These are phyloP conservation scores for Rhodinocichla rosea DNA, from an alignment of 2,113 vertebrate genomes.

Conservation along the genomic window DNA sequence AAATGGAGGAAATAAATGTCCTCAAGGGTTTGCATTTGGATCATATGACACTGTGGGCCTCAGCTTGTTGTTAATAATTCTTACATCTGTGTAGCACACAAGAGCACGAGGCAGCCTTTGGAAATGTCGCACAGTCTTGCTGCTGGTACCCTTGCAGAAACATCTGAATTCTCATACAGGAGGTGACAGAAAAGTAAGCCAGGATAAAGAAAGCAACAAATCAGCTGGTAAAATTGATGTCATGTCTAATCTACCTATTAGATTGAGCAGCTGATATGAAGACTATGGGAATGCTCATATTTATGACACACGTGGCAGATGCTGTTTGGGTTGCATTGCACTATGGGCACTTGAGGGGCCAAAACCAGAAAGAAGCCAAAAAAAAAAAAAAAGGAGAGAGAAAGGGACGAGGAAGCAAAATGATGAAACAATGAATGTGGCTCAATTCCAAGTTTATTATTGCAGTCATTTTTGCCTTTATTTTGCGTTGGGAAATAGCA, in stretches of 20 bases:
- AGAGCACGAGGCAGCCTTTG: not conserved
- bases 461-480: not conserved
- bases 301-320: not conserved
- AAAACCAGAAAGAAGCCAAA: not conserved
- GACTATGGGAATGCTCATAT: not conserved
- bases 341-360: not conserved
- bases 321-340: not conserved
- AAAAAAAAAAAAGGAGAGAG: not conserved
- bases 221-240: not conserved
- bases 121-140: not conserved
- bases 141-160: not conserved
- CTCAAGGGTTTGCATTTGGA: conserved; percentile 10
- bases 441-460: not conserved
- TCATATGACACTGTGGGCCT: not conserved
- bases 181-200: not conserved
- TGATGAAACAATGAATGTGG: not conserved
- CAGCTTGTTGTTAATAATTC: not conserved
- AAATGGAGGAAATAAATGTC: conserved; percentile 18
- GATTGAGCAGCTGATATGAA: not conserved
- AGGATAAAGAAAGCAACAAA: not conserved
- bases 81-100: not conserved
- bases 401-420: not conserved
- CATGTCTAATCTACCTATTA: not conserved
- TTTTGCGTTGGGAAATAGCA: not conserved
- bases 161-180: not conserved